Conservation (phyloP, 2,113 vertebrate genomes). For the Notothenia rossii region DNA sequence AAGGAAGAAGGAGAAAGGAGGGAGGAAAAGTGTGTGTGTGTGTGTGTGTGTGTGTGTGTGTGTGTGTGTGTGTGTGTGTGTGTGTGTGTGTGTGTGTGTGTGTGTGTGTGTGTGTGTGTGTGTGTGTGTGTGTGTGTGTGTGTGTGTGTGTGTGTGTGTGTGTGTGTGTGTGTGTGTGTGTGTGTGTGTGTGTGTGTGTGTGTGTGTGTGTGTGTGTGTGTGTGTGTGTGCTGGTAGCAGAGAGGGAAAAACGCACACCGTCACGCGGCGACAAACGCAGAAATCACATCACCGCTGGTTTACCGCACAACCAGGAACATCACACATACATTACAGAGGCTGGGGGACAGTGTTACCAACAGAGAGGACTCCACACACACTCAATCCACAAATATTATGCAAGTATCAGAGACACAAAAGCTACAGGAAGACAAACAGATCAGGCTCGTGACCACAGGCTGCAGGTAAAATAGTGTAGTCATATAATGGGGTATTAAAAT, state of each 20-base stretch:
- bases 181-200: too few species aligned
- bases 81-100: too few species aligned
- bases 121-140: too few species aligned
- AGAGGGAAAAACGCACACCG: slow-evolving; percentile 11
- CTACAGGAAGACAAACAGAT: not conserved
- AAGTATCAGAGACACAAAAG: not conserved
- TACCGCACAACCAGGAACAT: slow-evolving; percentile 1
- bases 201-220: too few species aligned
- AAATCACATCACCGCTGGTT: slow-evolving; percentile 29
- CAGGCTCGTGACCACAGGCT: not conserved
- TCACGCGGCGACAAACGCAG: slow-evolving; percentile 41
- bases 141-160: too few species aligned
- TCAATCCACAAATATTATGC: not conserved
- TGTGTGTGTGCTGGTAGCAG: too few species aligned
- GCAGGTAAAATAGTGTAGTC: not conserved
- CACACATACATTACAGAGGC: not conserved
- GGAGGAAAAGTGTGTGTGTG: slow-evolving; percentile 23
- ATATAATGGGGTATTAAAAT: not conserved
- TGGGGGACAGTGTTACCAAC: not conserved
- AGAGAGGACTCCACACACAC: not conserved
- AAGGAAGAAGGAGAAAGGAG: slow-evolving; percentile 31
- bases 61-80: too few species aligned
- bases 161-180: too few species aligned
- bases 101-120: too few species aligned
- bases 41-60: too few species aligned